Evolutionary conservation across 2,113 vertebrate species (phyloP), one percentile per base, ranked within the genome.

Genomic region (Oryzias celebensis): DNA sequence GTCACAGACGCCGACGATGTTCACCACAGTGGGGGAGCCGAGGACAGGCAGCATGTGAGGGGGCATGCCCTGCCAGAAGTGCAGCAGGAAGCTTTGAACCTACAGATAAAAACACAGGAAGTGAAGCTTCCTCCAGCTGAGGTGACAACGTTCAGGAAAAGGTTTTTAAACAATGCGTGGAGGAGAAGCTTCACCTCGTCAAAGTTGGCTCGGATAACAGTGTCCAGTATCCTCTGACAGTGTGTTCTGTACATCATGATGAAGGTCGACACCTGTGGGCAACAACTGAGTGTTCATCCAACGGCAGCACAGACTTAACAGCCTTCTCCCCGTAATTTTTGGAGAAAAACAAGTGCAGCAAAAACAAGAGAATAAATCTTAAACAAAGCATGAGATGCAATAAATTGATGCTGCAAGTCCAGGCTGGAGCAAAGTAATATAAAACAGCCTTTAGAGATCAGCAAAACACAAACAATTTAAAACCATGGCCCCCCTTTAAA

Each of bases 171-270:
- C 1, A 10, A 36, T 36, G 1, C 7, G 6, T 28, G 8, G 22
- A 70, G 46, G 67, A 70, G 47, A 20, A 64, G 15, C 58, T 92
- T 86, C 83, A 93, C 97, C 96, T 99, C 98, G 22, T 99, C 98
- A 85, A 99, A 99, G 92, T 99, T 99, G 90, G 98, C 98, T 85
- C 98, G 92, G 85, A 99, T 99, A 60, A 99, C 98, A 14, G 98
- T 99, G 91, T 99, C 98, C 87, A 99, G 91, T 90, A 99, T 99
- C 89, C 98, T 96, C 92, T 99, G 98, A 88, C 98, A 99, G 91
- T 99, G 98, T 45, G 98, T 99, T 88, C 98, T 94, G 85, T 99
- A 99, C 98, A 99, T 99, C 98, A 99, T 99, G 86, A 99, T 99
- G 82, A 99, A 99, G 47, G 97, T 99, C 58, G 97, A 97, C 81